Conservation (phyloP, 2,888 invertebrate genomes). For the Amphipyra tragopoginis region DNA sequence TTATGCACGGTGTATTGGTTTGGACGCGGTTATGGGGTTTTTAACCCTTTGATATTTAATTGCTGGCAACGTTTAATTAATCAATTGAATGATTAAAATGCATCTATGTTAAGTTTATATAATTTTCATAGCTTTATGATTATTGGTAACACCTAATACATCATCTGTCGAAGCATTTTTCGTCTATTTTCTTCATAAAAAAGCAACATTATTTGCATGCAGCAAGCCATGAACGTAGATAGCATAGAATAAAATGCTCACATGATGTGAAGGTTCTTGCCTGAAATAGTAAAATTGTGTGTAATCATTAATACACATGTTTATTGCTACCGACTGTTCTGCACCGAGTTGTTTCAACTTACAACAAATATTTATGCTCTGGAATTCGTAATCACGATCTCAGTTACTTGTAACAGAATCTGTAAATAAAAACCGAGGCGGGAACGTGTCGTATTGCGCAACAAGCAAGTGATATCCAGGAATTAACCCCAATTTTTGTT, state of each 20-base stretch:
- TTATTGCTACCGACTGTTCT: slow-evolving; percentile 42
- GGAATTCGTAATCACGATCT: slow-evolving; percentile 64
- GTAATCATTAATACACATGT: slow-evolving; percentile 20
- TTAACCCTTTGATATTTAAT: slow-evolving; percentile 64
- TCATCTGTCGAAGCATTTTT: too few species aligned
- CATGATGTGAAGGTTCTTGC: too few species aligned
- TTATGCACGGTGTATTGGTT: slow-evolving; percentile 65
- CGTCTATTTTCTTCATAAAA: too few species aligned
- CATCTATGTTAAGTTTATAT: slow-evolving; percentile 9
- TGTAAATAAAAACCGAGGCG: slow-evolving; percentile 58
- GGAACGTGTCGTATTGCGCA: slow-evolving; percentile 48
- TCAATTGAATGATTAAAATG: slow-evolving; percentile 23
- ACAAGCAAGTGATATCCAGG: slow-evolving; percentile 73
- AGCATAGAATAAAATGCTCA: too few species aligned
- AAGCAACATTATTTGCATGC: too few species aligned
- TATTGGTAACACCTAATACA: too few species aligned
- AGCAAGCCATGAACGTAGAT: too few species aligned
- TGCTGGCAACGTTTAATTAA: slow-evolving; percentile 44
- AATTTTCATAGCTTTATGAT: too few species aligned
- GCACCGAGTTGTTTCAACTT: slow-evolving; percentile 39
- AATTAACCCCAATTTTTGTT: slow-evolving; percentile 85
- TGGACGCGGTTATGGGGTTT: slow-evolving; percentile 62
- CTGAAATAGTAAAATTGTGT: neutral
- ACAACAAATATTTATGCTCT: slow-evolving; percentile 65
- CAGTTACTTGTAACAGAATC: slow-evolving; percentile 69